Evolutionary conservation across 2,113 vertebrate species (phyloP).

Genomic region (Salvelinus sp.): DNA sequence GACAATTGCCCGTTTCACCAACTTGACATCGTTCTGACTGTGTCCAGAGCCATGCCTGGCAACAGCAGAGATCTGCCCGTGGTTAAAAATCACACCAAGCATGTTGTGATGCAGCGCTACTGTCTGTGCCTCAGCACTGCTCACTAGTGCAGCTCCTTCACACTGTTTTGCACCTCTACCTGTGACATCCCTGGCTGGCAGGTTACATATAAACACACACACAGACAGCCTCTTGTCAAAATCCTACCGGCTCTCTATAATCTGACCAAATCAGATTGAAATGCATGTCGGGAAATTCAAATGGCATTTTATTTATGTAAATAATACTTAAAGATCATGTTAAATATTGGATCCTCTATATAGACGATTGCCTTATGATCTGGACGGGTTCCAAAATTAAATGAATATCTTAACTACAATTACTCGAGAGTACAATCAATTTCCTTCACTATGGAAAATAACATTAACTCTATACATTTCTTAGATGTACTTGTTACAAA

Average conservation of each 20-base stretch:
- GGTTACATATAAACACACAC: not conserved
- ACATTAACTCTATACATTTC: too few species aligned
- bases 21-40: conserved; percentile 30
- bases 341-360: too few species aligned
- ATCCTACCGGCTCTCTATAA: not conserved
- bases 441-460: too few species aligned
- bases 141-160: conserved; percentile 24
- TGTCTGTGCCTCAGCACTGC: conserved; percentile 27
- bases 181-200: not conserved
- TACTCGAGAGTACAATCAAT: too few species aligned
- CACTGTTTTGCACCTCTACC: not conserved
- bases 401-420: too few species aligned
- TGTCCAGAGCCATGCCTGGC: conserved; percentile 27
- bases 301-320: too few species aligned
- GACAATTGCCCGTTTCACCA: conserved; percentile 66
- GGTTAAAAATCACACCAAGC: conserved; percentile 22
- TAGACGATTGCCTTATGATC: too few species aligned
- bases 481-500: too few species aligned
- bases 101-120: conserved; percentile 41
- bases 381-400: too few species aligned
- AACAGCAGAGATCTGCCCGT: conserved; percentile 35
- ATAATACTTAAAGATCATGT: too few species aligned
- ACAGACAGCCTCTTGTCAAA: not conserved
- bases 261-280: not conserved
- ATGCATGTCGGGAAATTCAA: too few species aligned